Conservation (phyloP, 2,888 invertebrate species). For the Operophtera brumata region DNA sequence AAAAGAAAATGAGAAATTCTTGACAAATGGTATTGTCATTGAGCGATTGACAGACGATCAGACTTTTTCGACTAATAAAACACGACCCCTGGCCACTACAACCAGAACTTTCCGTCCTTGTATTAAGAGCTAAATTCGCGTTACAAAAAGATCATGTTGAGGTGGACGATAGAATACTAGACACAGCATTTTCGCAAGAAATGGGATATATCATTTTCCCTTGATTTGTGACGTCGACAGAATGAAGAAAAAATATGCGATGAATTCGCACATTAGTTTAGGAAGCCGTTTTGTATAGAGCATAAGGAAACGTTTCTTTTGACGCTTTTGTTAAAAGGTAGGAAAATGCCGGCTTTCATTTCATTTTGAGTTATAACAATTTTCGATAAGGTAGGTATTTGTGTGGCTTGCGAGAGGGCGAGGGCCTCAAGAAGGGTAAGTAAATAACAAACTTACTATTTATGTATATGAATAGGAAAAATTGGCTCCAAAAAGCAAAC, state of each 20-base stretch:
- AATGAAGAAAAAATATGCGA: conserved; percentile 33
- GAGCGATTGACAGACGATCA: conserved; percentile 36
- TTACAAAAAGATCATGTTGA: conserved; percentile 2
- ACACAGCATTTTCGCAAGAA: conserved; percentile 25
- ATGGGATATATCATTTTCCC: conserved; percentile 37
- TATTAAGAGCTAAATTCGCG: conserved; percentile 8
- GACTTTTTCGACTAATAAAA: conserved; percentile 23
- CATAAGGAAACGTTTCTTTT: conserved; percentile 27
- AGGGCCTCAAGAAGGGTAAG: background rate
- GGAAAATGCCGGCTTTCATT: conserved; percentile 13
- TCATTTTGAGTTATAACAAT: conserved; percentile 14
- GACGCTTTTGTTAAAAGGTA: conserved; percentile 21
- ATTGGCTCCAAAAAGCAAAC: too few species aligned
- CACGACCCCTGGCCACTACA: conserved; percentile 10
- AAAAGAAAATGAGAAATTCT: conserved; percentile 34
- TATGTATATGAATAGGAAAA: background rate
- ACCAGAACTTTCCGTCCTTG: background rate
- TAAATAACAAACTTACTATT: background rate
- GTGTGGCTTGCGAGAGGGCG: background rate
- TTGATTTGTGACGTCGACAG: conserved; percentile 33
- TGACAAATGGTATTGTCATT: conserved; percentile 40
- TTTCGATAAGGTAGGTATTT: background rate
- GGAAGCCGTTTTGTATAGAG: conserved; percentile 21
- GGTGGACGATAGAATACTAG: conserved; percentile 20
- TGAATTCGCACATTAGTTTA: conserved; percentile 34